Conservation (phyloP, 2,797 vertebrate genomes). For the Typhlichthys eigenmanni region DNA sequence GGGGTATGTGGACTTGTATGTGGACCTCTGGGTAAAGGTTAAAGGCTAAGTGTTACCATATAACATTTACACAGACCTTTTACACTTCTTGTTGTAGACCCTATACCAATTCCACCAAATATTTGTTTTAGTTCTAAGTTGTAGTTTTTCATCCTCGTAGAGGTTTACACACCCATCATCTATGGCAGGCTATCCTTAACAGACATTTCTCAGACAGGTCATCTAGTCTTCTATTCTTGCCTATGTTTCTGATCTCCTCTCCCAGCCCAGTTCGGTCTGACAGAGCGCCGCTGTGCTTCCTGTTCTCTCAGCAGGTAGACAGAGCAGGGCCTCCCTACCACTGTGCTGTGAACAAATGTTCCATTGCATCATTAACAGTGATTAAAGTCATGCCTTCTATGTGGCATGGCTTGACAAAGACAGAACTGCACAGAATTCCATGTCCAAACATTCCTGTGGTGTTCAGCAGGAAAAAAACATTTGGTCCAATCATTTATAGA, state of each 20-base stretch:
- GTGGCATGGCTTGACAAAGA: slow-evolving; percentile 35
- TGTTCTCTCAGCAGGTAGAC: slow-evolving; percentile 40
- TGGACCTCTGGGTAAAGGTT: too few species aligned
- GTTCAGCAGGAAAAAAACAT: too few species aligned
- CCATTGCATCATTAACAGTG: slow-evolving; percentile 63
- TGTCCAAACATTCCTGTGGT: too few species aligned
- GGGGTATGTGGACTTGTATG: too few species aligned
- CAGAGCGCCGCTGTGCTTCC: background rate
- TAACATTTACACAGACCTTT: background rate
- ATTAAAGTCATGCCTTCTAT: slow-evolving; percentile 68
- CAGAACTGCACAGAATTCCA: too few species aligned
- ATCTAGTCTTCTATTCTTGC: background rate
- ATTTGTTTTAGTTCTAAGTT: background rate
- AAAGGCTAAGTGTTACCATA: too few species aligned
- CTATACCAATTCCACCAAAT: background rate
- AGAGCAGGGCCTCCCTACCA: slow-evolving; percentile 36
- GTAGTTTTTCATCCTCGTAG: background rate
- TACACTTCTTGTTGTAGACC: background rate
- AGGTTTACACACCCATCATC: background rate
- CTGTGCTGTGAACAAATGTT: slow-evolving; percentile 54
- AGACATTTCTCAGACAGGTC: too few species aligned
- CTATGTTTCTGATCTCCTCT: slow-evolving; percentile 2
- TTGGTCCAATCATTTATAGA: too few species aligned
- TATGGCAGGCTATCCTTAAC: background rate
- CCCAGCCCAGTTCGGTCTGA: background rate